Evolutionary conservation across 2,797 vertebrate species (phyloP).

Genomic region (Pangasius djambal): DNA sequence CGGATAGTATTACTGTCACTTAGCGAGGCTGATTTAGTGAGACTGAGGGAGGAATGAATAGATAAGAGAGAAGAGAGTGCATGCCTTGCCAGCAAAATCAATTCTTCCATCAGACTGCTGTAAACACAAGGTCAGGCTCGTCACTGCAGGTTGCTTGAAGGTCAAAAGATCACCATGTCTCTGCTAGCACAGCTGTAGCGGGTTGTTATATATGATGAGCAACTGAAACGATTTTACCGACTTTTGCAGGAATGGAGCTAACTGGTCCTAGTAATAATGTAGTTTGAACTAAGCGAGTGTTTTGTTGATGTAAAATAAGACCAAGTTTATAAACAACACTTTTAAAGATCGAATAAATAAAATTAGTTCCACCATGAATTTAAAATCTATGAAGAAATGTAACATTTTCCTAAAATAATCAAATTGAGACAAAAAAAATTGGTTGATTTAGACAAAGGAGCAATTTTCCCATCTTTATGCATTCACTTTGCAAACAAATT

Average conservation of each 20-base stretch:
- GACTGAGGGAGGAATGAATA: not conserved
- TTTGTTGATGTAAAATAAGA: not conserved
- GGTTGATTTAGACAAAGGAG: not conserved
- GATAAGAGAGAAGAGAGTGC: not conserved
- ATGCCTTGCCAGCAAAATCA: constrained; percentile 32
- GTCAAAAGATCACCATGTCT: constrained; percentile 33
- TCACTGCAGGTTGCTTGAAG: not conserved
- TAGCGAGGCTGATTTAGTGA: constrained; percentile 27
- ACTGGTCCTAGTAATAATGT: too few relatives aligned
- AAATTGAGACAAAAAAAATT: not conserved
- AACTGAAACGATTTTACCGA: not conserved
- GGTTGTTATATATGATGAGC: not conserved
- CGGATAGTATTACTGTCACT: constrained; percentile 29
- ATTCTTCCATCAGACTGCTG: constrained; percentile 11
- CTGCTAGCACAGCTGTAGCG: not conserved
- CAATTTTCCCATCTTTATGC: not conserved
- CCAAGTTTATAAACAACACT: not conserved
- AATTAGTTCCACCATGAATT: not conserved
- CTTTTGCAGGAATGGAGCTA: not conserved
- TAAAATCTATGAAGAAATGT: not conserved
- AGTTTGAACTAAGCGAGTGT: not conserved
- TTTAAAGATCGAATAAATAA: not conserved
- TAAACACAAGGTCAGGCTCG: constrained; percentile 12
- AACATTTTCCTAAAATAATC: not conserved
- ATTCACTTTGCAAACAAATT: not conserved